Base-by-base conservation (phyloP, 2,888 invertebrate species). In the Serrognathus titanus region DNA sequence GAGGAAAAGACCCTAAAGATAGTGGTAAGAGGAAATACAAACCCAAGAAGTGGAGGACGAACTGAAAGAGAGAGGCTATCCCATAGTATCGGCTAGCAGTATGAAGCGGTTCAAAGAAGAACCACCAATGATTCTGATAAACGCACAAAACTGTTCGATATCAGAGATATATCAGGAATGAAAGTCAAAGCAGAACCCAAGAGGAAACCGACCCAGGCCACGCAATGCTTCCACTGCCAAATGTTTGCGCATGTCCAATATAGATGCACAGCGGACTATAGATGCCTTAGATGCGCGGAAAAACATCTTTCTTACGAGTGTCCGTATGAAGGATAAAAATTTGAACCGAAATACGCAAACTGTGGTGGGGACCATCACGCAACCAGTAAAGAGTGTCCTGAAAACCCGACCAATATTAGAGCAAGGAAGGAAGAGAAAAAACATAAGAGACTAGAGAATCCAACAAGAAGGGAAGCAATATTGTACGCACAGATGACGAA, bases 191-290 rank as follows among this genome's bases (percentile, higher is more conserved):
- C 11, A 9, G 51, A 51, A 40, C 20, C 51, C 10, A 51, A 51
- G n/a, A 39, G 40, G 13, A 50, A 50, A 12, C 10, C 1, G 9
- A 50, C 13, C 3, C 3, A 3, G 10, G 40, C 39, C 3, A 48
- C 50, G 4, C 49, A 57, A 46, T 53, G 53, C n/a, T 35, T 43
- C 7, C 35, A 35, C 7, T 57, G 57, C 43, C 57, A 57, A 49
- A 46, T 38, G 40, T 58, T 16, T 20, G 41, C 40, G 1, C 58
- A 58, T 11, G 47, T 52, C 1, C 48, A 54, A 40, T 50, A n/a
- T 16, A 47, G 38, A 10, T 58, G 58, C 20, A 46, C 41, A 10
- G 41, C 45, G 37, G 38, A 31, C 1, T 48, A 40, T 37, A 48
- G 36, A 31, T 58, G 58, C 16, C 49, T 55, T 11, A 51, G 51